Evolutionary conservation across 2,113 vertebrate species (phyloP).

Genomic region (Tamias sibiricus): DNA sequence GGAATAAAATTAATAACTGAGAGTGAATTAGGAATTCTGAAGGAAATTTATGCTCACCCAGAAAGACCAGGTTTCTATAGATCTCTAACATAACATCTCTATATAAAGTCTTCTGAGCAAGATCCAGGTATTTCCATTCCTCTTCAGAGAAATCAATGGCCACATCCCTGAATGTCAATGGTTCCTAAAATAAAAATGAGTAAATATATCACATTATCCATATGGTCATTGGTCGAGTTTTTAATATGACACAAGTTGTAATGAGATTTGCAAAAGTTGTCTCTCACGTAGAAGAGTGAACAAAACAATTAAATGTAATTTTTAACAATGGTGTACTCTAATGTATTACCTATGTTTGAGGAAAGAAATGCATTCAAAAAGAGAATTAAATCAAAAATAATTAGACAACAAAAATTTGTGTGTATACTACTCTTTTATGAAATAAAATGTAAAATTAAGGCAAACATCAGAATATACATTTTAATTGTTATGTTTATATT

Average conservation of each 20-base stretch:
- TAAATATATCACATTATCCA: background rate
- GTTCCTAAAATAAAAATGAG: background rate
- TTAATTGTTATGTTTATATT: background rate
- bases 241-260: background rate
- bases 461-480: background rate
- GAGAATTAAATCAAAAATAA: no score
- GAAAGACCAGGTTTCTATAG: background rate
- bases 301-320: no score
- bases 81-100: constrained; percentile 29
- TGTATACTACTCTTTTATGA: background rate
- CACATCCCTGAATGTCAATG: constrained; percentile 7
- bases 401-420: no score
- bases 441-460: background rate
- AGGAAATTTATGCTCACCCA: background rate
- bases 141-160: constrained; percentile 18
- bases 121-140: constrained; percentile 21
- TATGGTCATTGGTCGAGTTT: background rate
- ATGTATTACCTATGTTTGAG: no score
- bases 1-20: fast-evolving
- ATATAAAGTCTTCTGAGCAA: background rate
- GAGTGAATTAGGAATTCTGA: background rate
- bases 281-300: no score
- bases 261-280: background rate
- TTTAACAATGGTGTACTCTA: background rate
- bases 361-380: no score